Base-by-base conservation (phyloP, 2,113 vertebrate species). In the Oncorhynchus masou region DNA sequence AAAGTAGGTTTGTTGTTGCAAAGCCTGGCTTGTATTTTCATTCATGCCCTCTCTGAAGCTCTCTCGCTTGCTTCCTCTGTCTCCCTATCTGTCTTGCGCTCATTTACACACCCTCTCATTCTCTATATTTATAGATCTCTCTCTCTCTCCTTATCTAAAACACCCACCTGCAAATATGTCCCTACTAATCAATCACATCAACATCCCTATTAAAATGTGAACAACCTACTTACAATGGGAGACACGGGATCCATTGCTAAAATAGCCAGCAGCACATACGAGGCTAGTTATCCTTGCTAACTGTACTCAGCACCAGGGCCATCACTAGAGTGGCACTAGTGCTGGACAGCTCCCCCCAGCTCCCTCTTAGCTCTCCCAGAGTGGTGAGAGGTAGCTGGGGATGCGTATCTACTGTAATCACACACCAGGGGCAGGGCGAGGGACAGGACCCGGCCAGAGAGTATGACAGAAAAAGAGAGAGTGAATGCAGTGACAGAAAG, bases 11-110 rank as follows among this genome's bases (percentile, higher is more conserved):
- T 72, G 5, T 80, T 34, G 34, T 34, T 84, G 15, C 54, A 57
- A 20, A 19, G 83, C 68, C 84, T 79, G 71, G 82, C 70, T 62
- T 79, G 62, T 71, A 78, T 71, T 57, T 67, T 71, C 72, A 62
- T 74, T 39, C 39, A 45, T 74, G 65, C 5, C 2, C 6, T n/a
- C n/a, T 62, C n/a, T 62, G 12, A 8, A 22, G 6, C n/a, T 16
- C 20, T 34, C 78, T 74, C 29, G 65, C 57, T 77, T 45, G 8
- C 9, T 68, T 75, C 81, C 39, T 34, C 6, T 25, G 2, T 19
- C 45, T 12, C 45, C 3, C 60, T 49, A 9, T 48, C 49, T 71
- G 69, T 12, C 13, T 31, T 27, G 73, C 69, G 48, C n/a, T 71
- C 11, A 68, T n/a, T 51, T 2, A 11, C 49, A 4, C 11, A 15